A percentile compares a stretch with the other conserved stretches of the same genome.
Conservation (phyloP, 2,797 vertebrate species). For the Microctenopoma stevenorrisi region DNA sequence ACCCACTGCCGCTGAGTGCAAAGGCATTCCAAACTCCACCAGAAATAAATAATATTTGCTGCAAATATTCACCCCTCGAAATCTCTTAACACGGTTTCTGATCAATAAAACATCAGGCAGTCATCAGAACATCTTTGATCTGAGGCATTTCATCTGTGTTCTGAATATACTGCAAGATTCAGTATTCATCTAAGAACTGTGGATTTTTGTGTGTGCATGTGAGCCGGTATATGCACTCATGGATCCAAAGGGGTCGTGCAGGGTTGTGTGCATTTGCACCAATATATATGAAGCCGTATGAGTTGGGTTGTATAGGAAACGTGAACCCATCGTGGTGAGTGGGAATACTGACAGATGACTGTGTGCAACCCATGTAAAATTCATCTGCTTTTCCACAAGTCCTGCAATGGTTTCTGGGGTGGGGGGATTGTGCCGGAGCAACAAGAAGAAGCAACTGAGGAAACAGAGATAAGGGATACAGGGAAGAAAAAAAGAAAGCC, state of each 20-base stretch:
- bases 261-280: constrained; percentile 35
- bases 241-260: constrained; percentile 39
- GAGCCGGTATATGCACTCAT: constrained; percentile 26
- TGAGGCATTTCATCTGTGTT: constrained; percentile 63
- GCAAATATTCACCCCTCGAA: constrained; percentile 46
- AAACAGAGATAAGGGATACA: constrained; percentile 23
- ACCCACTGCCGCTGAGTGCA: constrained; percentile 25
- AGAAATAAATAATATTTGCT: constrained; percentile 57
- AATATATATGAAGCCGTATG: background rate
- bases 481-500: background rate
- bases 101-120: constrained; percentile 77
- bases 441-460: constrained; percentile 19
- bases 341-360: constrained; percentile 55
- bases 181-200: constrained; percentile 39
- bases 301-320: constrained; percentile 16
- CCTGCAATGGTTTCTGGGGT: constrained; percentile 42
- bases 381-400: constrained; percentile 59
- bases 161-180: constrained; percentile 49
- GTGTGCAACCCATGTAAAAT: constrained; percentile 69
- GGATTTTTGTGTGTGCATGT: background rate
- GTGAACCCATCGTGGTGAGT: constrained; percentile 38
- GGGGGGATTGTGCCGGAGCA: constrained; percentile 37
- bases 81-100: constrained; percentile 59
- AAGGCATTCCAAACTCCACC: constrained; percentile 41
- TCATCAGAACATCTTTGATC: constrained; percentile 65